Conservation (phyloP, 2,888 invertebrate genomes). For the Cenopis cana region DNA sequence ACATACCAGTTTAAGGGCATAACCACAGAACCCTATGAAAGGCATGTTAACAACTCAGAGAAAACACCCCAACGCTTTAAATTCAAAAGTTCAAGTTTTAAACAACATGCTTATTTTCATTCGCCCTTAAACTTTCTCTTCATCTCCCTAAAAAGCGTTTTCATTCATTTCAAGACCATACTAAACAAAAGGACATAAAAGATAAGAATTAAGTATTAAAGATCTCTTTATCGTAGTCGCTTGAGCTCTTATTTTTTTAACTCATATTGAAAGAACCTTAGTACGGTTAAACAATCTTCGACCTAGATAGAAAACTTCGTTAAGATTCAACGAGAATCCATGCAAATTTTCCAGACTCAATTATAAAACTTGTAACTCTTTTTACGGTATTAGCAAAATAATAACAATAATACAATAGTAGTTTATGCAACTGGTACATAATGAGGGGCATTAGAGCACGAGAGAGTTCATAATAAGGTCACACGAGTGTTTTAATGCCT, state of each 20-base stretch:
- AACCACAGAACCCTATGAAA: background rate
- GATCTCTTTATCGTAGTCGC: background rate
- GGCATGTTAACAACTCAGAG: background rate
- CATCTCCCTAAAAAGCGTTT: conserved; percentile 1
- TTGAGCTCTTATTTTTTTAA: background rate
- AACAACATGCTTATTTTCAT: conserved; percentile 7
- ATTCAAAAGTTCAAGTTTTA: conserved; percentile 9
- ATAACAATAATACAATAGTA: background rate
- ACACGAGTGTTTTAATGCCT: too few species aligned
- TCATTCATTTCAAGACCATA: background rate
- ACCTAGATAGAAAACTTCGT: conserved; percentile 6
- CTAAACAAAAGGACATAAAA: background rate
- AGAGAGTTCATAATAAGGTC: too few species aligned
- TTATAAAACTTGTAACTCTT: background rate
- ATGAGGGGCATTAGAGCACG: too few species aligned
- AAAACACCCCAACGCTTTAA: conserved; percentile 6
- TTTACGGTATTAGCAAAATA: background rate
- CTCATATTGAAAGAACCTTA: background rate
- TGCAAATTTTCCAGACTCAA: background rate
- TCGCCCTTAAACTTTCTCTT: conserved; percentile 11
- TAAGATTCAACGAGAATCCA: background rate
- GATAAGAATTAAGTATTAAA: background rate
- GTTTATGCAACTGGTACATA: too few species aligned
- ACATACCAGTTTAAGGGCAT: too few species aligned
- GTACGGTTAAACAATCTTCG: conserved; percentile 6